phyloP scores from a whole-genome alignment of 2,888 invertebrate genomes.

The Chironomus riparius region DNA sequence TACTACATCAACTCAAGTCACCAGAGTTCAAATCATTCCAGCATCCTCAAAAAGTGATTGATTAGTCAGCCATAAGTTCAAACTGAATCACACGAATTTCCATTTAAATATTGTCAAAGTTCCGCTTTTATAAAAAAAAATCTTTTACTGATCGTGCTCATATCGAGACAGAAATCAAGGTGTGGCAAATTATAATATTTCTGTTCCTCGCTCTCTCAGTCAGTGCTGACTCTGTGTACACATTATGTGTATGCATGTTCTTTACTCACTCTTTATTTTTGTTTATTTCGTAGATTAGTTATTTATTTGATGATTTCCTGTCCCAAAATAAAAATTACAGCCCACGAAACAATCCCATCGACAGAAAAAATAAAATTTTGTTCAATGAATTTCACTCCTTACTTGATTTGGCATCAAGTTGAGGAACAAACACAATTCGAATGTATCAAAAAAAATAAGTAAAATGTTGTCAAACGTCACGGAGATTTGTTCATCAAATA shows the following conservation, averaged over 20 bases:
- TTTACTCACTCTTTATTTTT: slow-evolving; percentile 6
- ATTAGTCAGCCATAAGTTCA: too few relatives aligned
- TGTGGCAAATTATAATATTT: slow-evolving; percentile 26
- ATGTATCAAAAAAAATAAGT: background rate
- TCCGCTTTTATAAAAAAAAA: background rate
- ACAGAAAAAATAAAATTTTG: background rate
- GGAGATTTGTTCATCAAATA: too few relatives aligned
- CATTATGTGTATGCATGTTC: slow-evolving; percentile 20
- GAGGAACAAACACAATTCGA: background rate
- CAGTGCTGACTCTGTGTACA: background rate
- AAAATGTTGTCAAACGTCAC: background rate
- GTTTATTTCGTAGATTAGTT: background rate
- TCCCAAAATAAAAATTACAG: slow-evolving; percentile 17
- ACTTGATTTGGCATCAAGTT: background rate
- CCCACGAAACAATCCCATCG: slow-evolving; percentile 21
- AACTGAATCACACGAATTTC: too few relatives aligned
- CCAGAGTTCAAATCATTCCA: too few relatives aligned
- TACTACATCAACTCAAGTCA: too few relatives aligned
- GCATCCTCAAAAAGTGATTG: too few relatives aligned
- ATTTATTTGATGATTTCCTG: slow-evolving; percentile 26
- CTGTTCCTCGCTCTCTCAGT: background rate
- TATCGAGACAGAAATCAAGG: slow-evolving; percentile 26
- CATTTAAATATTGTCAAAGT: too few relatives aligned
- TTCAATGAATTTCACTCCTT: slow-evolving; percentile 2
- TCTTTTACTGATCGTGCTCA: background rate